Evolutionary conservation across 2,797 vertebrate genomes (phyloP).

Genomic region (Syndactyla subalaris): DNA sequence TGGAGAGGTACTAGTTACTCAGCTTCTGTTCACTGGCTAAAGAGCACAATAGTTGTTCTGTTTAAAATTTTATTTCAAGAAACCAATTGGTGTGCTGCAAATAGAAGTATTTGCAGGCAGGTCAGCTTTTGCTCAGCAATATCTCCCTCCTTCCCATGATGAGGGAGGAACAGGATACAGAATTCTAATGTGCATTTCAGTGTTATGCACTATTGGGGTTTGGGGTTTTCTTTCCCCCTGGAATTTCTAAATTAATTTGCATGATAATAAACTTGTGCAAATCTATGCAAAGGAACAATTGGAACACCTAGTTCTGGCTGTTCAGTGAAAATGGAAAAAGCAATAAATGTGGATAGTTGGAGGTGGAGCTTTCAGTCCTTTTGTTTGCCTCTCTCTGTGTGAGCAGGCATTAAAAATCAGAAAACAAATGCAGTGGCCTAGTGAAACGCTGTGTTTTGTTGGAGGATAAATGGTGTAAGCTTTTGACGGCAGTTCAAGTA

Average conservation of each 20-base stretch:
- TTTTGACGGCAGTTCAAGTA: constrained; percentile 11
- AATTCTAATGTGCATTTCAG: not conserved
- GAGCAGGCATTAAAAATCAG: not conserved
- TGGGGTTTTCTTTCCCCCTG: too few species aligned
- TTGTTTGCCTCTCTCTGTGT: not conserved
- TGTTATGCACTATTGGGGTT: not conserved
- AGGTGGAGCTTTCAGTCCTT: not conserved
- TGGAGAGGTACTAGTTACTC: not conserved
- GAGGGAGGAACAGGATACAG: not conserved
- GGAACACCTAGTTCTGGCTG: not conserved
- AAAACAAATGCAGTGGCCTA: not conserved
- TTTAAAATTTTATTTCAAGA: not conserved
- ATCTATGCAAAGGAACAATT: not conserved
- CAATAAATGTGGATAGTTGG: not conserved
- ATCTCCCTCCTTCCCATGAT: rapidly evolving
- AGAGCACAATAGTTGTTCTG: not conserved
- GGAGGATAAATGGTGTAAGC: constrained; percentile 29
- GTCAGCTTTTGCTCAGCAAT: not conserved
- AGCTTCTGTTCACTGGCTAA: not conserved
- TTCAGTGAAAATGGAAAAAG: not conserved
- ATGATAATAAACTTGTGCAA: not conserved
- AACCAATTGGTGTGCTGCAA: not conserved
- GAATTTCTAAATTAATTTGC: not conserved
- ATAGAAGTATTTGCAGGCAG: not conserved
- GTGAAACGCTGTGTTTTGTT: not conserved